These are phyloP conservation scores for Ambastaia sidthimunki DNA, from an alignment of 2,797 vertebrate species.

Conservation along the genomic window DNA sequence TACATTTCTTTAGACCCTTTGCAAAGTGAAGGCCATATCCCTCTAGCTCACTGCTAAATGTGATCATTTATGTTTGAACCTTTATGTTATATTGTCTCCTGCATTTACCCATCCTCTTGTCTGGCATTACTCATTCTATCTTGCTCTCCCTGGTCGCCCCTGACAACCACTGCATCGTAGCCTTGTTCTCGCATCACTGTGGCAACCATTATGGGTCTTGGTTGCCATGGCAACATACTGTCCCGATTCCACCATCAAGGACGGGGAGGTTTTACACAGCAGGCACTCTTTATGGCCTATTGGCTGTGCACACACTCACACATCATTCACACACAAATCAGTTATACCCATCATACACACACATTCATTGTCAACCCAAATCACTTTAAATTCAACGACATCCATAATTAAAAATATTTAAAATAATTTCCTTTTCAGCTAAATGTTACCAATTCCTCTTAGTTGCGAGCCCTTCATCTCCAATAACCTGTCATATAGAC, in stretches of 20 bases:
- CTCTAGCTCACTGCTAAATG: constrained; percentile 13
- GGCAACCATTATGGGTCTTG: constrained; percentile 71
- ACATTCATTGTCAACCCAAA: constrained; percentile 15
- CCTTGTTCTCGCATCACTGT: constrained; percentile 64
- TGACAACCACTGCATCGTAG: constrained; percentile 72
- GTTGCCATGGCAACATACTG: constrained; percentile 74
- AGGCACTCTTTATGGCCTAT: constrained; percentile 59
- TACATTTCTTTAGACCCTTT: constrained; percentile 21
- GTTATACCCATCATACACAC: constrained; percentile 25
- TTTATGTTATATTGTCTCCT: constrained; percentile 20
- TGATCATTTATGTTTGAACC: constrained; percentile 11
- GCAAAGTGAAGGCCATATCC: constrained; percentile 16
- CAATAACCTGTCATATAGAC: not conserved
- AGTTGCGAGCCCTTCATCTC: not conserved
- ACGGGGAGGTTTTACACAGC: constrained; percentile 67
- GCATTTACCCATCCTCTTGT: constrained; percentile 9
- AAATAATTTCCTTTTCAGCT: not conserved
- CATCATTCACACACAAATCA: constrained; percentile 28
- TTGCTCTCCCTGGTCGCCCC: constrained; percentile 48
- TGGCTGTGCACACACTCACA: constrained; percentile 54
- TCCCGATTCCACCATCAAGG: constrained; percentile 77
- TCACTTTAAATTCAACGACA: not conserved
- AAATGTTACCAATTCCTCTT: not conserved
- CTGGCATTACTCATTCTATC: constrained; percentile 32
- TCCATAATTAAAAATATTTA: no score